Base-by-base conservation (phyloP, 2,797 vertebrate species). In the Tenualosa ilisha region DNA sequence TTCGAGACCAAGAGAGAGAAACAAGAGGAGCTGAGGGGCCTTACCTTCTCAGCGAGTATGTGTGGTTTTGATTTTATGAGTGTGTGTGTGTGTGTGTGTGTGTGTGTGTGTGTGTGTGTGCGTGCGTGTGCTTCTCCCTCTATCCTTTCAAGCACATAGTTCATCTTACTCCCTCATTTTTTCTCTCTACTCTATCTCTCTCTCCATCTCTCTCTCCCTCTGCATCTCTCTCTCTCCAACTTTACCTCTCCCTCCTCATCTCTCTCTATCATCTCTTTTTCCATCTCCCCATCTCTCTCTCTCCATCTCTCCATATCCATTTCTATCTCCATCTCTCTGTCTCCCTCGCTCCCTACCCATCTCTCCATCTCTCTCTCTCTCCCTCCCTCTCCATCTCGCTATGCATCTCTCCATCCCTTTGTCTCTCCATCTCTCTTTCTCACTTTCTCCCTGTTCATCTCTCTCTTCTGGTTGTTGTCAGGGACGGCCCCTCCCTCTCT, bases 381-480 rank as follows among this genome's bases (percentile, higher is more conserved):
- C 54, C 83, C 22, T 49, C 85, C 91, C 91, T 91, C 89, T 88
- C 91, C 87, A 65, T 13, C 81, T 87, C 85, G n/a, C n/a, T n/a
- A n/a, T n/a, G n/a, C n/a, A n/a, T 84, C 22, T 49, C 85, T 88
- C 51, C 87, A 65, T 13, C 81, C 86, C 85, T 91, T 89, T 84
- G 88, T 88, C 86, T 86, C 86, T 88, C 91, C 87, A 65, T 13
- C 81, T 87, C 85, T 91, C 89, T 84, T 89, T 88, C 86, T 86
- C 86, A 90, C 85, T 72, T 88, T 86, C 1, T 84, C 72, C 63
- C 13, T 43, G 12, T 43, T 46, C 17, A 84, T 56, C 86, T 88
- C 75, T 88, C 75, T 86, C 86, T 79, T 81, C 3, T 89, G 88
- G 90, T 83, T 86, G 84, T 22, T 56, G 54, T 56, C 54, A 56